Evolutionary conservation across 2,797 vertebrate genomes (phyloP).

Genomic region (Ctenopoma kingsleyae): DNA sequence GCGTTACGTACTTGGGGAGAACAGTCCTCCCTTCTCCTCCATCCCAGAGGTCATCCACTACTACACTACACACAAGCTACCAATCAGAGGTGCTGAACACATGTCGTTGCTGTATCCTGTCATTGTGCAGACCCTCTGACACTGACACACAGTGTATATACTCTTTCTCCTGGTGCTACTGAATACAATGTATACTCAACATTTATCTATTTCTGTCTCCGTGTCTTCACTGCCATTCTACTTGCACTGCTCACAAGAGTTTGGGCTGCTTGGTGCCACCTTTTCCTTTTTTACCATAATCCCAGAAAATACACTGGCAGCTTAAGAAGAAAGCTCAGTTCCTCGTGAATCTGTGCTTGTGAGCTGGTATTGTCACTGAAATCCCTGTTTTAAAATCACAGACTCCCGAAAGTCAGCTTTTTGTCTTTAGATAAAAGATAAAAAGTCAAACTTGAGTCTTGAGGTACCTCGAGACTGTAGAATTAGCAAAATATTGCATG

Average conservation of each 20-base stretch:
- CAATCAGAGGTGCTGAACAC: conserved; percentile 88
- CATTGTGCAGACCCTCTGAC: conserved; percentile 86
- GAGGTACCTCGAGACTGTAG: conserved; percentile 18
- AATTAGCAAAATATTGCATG: conserved; percentile 37
- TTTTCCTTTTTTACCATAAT: conserved; percentile 15
- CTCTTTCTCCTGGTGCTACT: conserved; percentile 70
- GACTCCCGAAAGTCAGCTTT: conserved; percentile 34
- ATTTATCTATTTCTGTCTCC: conserved; percentile 24
- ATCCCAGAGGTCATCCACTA: conserved; percentile 90
- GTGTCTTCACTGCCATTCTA: conserved; percentile 42
- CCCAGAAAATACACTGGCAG: conserved; percentile 56
- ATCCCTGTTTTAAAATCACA: conserved; percentile 20
- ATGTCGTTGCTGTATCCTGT: conserved; percentile 91
- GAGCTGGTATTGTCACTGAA: conserved; percentile 61
- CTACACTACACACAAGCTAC: conserved; percentile 90
- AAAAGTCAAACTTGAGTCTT: conserved; percentile 21
- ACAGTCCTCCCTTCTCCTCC: conserved; percentile 89
- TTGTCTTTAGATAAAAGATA: conserved; percentile 31
- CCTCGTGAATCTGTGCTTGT: conserved; percentile 52
- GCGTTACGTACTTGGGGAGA: conserved; percentile 87
- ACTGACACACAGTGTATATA: neutral
- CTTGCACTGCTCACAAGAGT: conserved; percentile 51
- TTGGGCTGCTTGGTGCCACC: conserved; percentile 48
- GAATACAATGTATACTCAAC: conserved; percentile 55
- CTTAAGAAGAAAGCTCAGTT: conserved; percentile 47